These are phyloP conservation scores for Drosophila demipolita DNA, from an alignment of 2,888 invertebrate genomes.

Conservation along the genomic window DNA sequence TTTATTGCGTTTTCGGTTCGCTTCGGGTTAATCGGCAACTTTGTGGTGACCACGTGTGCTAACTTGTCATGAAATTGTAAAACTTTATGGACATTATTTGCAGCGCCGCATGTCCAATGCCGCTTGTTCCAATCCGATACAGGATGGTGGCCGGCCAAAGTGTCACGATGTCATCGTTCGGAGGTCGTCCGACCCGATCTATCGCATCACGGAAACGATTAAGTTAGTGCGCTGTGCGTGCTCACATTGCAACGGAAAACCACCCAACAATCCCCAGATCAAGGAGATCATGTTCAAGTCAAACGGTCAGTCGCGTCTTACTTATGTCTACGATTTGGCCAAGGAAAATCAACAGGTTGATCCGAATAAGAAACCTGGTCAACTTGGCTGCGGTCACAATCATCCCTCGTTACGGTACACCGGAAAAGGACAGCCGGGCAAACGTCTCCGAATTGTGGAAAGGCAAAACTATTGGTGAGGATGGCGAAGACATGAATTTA, in stretches of 20 bases:
- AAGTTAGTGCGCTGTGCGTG: slow-evolving; percentile 99
- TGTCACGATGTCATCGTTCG: too few species aligned
- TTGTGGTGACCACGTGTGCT: too few species aligned
- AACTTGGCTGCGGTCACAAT: slow-evolving; percentile 99
- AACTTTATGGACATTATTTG: background rate
- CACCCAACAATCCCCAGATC: slow-evolving; percentile 91
- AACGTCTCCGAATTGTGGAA: slow-evolving; percentile 99
- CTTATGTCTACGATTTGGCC: slow-evolving; percentile 86
- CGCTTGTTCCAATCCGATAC: too few species aligned
- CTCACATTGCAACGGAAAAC: slow-evolving; percentile 94
- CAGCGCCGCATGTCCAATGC: slow-evolving; percentile 98
- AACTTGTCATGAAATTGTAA: background rate
- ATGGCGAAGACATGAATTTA: slow-evolving; percentile 98
- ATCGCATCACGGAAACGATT: slow-evolving; percentile 91
- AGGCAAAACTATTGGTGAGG: slow-evolving; percentile 98
- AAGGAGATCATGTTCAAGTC: slow-evolving; percentile 93
- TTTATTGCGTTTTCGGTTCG: slow-evolving; percentile 58
- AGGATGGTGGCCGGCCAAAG: slow-evolving; percentile 97
- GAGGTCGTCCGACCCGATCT: too few species aligned
- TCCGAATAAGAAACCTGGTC: slow-evolving; percentile 87
- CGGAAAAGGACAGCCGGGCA: slow-evolving; percentile 88
- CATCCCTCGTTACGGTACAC: too few species aligned
- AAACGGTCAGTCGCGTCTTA: slow-evolving; percentile 89
- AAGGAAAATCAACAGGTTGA: slow-evolving; percentile 89
- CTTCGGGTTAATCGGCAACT: slow-evolving; percentile 28